Base-by-base conservation (phyloP, 2,888 invertebrate species). In the Drosophila ezoana region DNA sequence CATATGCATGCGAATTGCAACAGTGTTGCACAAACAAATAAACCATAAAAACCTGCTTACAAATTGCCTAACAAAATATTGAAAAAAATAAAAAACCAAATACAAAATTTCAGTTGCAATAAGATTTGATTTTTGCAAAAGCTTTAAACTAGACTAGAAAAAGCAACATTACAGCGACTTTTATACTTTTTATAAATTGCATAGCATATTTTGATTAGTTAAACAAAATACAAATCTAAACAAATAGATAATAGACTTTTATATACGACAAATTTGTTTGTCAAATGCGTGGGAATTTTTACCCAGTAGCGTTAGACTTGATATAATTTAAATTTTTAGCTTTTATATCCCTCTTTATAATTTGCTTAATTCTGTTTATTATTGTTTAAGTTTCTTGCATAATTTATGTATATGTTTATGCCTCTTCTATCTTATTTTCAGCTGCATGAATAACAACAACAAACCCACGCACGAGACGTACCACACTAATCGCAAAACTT, bases 381-480 rank as follows among this genome's bases (percentile, higher is more conserved):
- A n/a, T 38, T 35, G 54, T 10, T 44, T 58, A 69, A 8, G 40
- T 58, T 71, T 71, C 8, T 43, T 53, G 47, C 49, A 33, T 68
- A 32, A 62, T 72, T 65, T 64, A 58, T 61, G 60, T 47, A 76
- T 82, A 67, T 74, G 69, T 81, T 74, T 75, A 66, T 72, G 68
- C 76, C 72, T 81, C 63, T 78, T 75, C 84, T 70, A 75, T 87
- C 85, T 81, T 89, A 79, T 79, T 91, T 92, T 81, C 92, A 91
- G 91, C 91, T 90, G 91, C 91, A 91, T 91, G 92, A 91, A 91
- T 91, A 91, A 90, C 90, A 90, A 81, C 90, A 79, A 88, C 89
- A 87, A 89, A 84, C 72, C 90, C 90, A 86, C 90, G 90, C 90
- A 89, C 89, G 90, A 88, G 90, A 91, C 89, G 90, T 87, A 89